These are phyloP conservation scores for Euproctis similis DNA, from an alignment of 2,888 invertebrate species.

Conservation along the genomic window DNA sequence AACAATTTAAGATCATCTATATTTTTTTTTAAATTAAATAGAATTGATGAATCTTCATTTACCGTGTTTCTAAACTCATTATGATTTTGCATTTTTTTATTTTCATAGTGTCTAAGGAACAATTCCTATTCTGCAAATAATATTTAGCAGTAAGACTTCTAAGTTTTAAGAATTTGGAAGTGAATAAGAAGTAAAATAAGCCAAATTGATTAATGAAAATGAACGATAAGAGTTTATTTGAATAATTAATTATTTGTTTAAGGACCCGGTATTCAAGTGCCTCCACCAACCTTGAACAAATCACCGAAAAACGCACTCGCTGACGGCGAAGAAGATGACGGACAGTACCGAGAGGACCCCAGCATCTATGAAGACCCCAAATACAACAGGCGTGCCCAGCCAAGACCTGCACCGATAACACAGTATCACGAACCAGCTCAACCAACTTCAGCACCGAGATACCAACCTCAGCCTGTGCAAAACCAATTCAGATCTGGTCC, in stretches of 20 bases:
- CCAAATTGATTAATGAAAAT: too few species aligned
- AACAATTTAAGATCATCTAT: too few species aligned
- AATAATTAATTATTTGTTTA: conserved; percentile 31
- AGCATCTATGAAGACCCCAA: conserved; percentile 84
- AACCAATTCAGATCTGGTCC: conserved; percentile 17
- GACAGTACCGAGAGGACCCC: conserved; percentile 90
- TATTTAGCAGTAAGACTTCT: too few species aligned
- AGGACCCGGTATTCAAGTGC: conserved; percentile 84
- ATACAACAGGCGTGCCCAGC: conserved; percentile 58
- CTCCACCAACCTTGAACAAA: conserved; percentile 83
- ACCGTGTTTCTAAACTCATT: too few species aligned
- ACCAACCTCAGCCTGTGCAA: conserved; percentile 18
- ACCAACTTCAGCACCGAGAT: conserved; percentile 23
- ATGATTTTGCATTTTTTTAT: too few species aligned
- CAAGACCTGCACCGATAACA: conserved; percentile 32
- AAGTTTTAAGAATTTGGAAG: too few species aligned
- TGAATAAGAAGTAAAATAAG: too few species aligned
- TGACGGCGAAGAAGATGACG: conserved; percentile 86
- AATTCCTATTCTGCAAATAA: too few species aligned
- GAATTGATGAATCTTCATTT: too few species aligned
- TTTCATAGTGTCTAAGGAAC: too few species aligned
- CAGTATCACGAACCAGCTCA: conserved; percentile 38
- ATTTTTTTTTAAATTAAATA: too few species aligned
- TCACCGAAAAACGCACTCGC: conserved; percentile 66
- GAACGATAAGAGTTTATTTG: too few species aligned